Base-by-base conservation (phyloP, 1,140 invertebrate genomes). In the Physella acuta region DNA sequence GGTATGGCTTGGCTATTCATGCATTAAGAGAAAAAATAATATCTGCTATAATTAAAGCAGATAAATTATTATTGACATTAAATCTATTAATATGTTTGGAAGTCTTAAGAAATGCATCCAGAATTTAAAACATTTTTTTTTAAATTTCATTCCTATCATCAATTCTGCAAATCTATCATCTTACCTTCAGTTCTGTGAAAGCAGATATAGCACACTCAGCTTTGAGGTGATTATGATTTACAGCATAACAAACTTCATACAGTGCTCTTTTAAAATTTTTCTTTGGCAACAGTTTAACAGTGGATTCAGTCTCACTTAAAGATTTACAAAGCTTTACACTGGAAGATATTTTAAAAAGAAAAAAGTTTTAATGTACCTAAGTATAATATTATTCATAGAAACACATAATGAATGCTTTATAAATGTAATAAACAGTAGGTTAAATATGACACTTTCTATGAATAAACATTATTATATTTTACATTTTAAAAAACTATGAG, bases 251-350 rank as follows among this genome's bases (percentile, higher is more conserved):
- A 11, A 84, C 62, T 53, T 85, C 81, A 76, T 80, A 83, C 34
- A 85, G 37, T 5, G 76, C 74, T 37, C 77, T 74, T 66, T 77
- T 81, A 58, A 83, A 33, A 34, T 70, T 74, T 49, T 76, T 73
- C n/a, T 63, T 68, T 17, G 66, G 75, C 24, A 71, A 68, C 16
- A 53, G 74, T 24, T 72, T 71, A 4, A 75, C 31, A 39, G 66
- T 68, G 24, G 70, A 71, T 52, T 70, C 62, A 24, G 73, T 74
- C 36, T 76, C 88, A 44, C 92, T 87, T 24, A 92, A 90, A 58
- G 91, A 89, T 79, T 93, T 88, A 77, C 92, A 91, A 56, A 88
- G 86, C 85, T 94, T 91, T 36, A 92, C 84, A 71, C 86, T 86
- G 90, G 91, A 82, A 61, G 85, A 28, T 52, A 52, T 2, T 8